These are phyloP conservation scores for Mesoclemmys tuberculata DNA, from an alignment of 2,113 vertebrate species.

Conservation along the genomic window DNA sequence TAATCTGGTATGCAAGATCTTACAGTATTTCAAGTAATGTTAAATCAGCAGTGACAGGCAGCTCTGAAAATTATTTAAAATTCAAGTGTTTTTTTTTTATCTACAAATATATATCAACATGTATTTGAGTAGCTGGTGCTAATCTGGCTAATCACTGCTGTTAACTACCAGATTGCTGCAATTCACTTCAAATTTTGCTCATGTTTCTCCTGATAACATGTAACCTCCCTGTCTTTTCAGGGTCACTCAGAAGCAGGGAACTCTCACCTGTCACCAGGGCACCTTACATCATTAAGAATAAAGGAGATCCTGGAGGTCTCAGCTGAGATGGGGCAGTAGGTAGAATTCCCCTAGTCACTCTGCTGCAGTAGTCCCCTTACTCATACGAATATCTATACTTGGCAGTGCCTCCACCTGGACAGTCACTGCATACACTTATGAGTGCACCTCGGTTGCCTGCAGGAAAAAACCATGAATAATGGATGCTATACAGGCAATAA, in stretches of 20 bases:
- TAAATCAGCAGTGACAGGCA: neutral
- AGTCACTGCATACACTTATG: too few relatives aligned
- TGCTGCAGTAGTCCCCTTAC: too few relatives aligned
- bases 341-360: neutral
- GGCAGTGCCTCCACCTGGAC: too few relatives aligned
- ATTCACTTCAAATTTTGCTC: neutral
- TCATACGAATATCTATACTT: too few relatives aligned
- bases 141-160: accelerated
- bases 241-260: neutral
- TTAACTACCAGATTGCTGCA: neutral
- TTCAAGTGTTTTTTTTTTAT: accelerated
- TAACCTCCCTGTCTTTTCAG: neutral
- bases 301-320: neutral
- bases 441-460: neutral
- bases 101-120: neutral
- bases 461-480: neutral
- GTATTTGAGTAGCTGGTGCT: neutral
- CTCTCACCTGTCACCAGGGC: neutral
- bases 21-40: neutral
- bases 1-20: neutral
- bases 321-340: neutral
- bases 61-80: neutral
- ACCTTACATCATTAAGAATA: neutral
- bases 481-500: neutral
- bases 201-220: neutral